These are phyloP conservation scores for Eospalax fontanierii DNA, from an alignment of 2,797 vertebrate genomes.

Conservation along the genomic window DNA sequence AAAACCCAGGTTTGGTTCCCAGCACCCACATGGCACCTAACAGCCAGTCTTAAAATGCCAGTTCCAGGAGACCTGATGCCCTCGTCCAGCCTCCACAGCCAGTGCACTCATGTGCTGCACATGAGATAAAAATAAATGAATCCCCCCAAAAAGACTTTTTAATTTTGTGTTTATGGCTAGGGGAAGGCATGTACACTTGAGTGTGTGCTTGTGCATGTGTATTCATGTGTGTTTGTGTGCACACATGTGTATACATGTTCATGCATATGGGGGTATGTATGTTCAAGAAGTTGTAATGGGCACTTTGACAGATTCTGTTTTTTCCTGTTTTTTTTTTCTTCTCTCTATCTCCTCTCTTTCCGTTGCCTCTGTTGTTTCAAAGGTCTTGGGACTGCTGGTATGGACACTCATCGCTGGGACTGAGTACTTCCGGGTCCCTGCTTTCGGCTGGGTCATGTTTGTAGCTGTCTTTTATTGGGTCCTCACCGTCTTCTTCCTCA, in stretches of 20 bases:
- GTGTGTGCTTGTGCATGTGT: no score
- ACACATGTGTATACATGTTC: no score
- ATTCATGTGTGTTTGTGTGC: no score
- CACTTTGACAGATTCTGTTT: constrained; percentile 2
- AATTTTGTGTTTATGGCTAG: background rate
- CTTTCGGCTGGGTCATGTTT: constrained; percentile 96
- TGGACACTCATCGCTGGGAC: constrained; percentile 96
- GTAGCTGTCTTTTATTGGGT: constrained; percentile 95
- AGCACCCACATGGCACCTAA: no score
- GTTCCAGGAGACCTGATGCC: no score
- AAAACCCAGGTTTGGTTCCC: no score
- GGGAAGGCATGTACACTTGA: background rate
- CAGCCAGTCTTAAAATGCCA: no score
- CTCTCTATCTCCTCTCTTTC: background rate
- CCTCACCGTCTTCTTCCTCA: constrained; percentile 93
- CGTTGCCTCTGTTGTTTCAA: constrained; percentile 5
- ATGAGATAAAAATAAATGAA: no score
- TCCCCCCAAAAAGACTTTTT: background rate
- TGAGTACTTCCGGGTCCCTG: constrained; percentile 93
- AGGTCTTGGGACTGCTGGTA: constrained; percentile 95
- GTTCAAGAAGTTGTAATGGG: background rate
- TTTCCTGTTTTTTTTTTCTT: background rate
- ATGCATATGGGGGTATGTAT: background rate
- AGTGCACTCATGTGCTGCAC: no score
- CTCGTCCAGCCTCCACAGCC: no score